A percentile compares a stretch with the other conserved stretches of the same genome.
Evolutionary conservation across 2,113 vertebrate genomes (phyloP).

Genomic region (Girardinichthys multiradiatus): DNA sequence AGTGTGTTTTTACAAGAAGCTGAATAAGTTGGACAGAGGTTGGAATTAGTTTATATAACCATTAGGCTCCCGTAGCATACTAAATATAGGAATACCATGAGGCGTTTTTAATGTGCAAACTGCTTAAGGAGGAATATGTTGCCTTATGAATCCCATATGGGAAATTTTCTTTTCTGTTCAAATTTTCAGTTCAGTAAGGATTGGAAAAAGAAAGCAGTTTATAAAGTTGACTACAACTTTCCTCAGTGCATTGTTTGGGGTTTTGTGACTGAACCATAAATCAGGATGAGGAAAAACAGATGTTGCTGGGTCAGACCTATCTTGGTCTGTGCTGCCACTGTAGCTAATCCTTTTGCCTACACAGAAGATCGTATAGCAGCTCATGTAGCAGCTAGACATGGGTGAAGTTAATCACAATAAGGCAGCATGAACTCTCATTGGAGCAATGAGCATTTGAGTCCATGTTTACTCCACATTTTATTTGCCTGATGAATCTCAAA

Average conservation of each 20-base stretch:
- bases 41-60: conserved; percentile 36
- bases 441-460: conserved; percentile 6
- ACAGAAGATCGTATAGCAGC: conserved; percentile 42
- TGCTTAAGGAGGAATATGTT: neutral
- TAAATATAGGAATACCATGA: conserved; percentile 29
- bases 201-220: conserved; percentile 5
- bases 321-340: conserved; percentile 8
- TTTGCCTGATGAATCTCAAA: neutral
- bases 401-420: conserved; percentile 46
- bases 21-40: conserved; percentile 37
- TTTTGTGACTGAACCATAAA: conserved; percentile 44
- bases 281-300: conserved; percentile 47
- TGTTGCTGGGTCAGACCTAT: conserved; percentile 16
- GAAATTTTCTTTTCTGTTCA: neutral
- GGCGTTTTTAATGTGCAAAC: neutral
- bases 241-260: conserved; percentile 20
- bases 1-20: conserved; percentile 41
- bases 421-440: conserved; percentile 37
- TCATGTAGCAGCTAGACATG: conserved; percentile 44
- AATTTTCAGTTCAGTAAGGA: neutral
- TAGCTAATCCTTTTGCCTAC: conserved; percentile 54
- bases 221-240: conserved; percentile 17
- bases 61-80: conserved; percentile 16
- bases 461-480: neutral
- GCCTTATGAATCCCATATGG: neutral